These are phyloP conservation scores for Agonopterix subpropinquella DNA, from an alignment of 2,888 invertebrate species.

Conservation along the genomic window DNA sequence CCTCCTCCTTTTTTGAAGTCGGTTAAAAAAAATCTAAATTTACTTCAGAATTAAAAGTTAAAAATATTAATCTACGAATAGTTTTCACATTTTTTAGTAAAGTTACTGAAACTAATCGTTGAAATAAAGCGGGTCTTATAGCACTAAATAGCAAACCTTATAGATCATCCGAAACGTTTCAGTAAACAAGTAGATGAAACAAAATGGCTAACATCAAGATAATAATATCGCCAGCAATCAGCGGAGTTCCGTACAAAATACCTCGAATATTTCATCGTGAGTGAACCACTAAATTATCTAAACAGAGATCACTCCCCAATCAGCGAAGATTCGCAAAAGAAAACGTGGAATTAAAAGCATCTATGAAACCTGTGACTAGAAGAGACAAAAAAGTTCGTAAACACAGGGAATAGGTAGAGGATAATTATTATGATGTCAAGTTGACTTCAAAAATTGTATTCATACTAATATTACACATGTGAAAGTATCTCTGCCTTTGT, in stretches of 20 bases:
- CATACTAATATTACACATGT: too few relatives aligned
- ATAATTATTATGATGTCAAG: neutral
- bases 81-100: too few relatives aligned
- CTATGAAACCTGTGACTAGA: neutral
- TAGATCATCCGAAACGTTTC: neutral
- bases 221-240: conserved; percentile 55
- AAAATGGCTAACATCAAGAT: conserved; percentile 48
- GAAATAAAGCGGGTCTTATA: too few relatives aligned
- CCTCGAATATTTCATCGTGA: conserved; percentile 56
- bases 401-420: neutral
- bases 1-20: too few relatives aligned
- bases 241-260: conserved; percentile 26
- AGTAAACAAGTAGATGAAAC: conserved; percentile 27
- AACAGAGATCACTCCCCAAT: conserved; percentile 69
- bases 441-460: too few relatives aligned
- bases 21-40: too few relatives aligned
- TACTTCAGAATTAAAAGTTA: too few relatives aligned
- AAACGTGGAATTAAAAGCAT: neutral
- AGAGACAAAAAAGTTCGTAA: neutral
- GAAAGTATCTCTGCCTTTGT: too few relatives aligned
- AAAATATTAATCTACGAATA: too few relatives aligned
- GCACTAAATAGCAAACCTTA: too few relatives aligned
- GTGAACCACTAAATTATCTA: conserved; percentile 70
- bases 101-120: too few relatives aligned
- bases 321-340: conserved; percentile 23